A percentile compares a stretch with the other conserved stretches of the same genome.
These are phyloP conservation scores for Aptenodytes patagonicus DNA, from an alignment of 2,113 vertebrate species.

Conservation along the genomic window DNA sequence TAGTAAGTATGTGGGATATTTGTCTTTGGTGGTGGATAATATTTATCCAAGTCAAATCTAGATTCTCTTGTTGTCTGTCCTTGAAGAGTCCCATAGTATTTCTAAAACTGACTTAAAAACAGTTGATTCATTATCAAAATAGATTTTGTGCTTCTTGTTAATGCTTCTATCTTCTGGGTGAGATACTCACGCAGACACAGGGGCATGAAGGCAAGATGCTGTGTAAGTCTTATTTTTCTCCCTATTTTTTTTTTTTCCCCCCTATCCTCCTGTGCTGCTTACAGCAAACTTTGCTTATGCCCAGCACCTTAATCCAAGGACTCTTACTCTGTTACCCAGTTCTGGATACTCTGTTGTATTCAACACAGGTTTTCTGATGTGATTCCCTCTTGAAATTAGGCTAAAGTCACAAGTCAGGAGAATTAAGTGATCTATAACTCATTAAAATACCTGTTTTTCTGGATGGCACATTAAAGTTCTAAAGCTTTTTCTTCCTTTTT, in stretches of 20 bases:
- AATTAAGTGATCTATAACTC: background rate
- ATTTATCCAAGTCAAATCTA: background rate
- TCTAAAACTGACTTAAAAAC: background rate
- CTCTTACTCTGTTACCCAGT: background rate
- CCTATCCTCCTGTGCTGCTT: background rate
- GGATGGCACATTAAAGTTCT: background rate
- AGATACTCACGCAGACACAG: background rate
- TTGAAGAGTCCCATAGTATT: background rate
- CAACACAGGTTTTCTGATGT: background rate
- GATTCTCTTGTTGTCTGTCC: background rate
- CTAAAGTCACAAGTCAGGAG: background rate
- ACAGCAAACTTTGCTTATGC: background rate
- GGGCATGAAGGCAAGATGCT: background rate
- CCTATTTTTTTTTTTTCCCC: background rate
- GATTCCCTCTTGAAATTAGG: background rate
- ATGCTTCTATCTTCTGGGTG: background rate
- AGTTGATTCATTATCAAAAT: background rate
- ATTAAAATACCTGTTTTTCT: background rate
- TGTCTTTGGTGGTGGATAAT: background rate
- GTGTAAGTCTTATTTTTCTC: background rate
- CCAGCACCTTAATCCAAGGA: background rate
- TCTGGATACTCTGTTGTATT: background rate
- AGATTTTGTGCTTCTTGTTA: constrained; percentile 18
- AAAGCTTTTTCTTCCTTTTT: background rate
- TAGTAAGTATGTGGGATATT: background rate